Percentiles rank a stretch among this genome's conserved stretches.
Evolutionary conservation across 2,888 invertebrate genomes (phyloP).

Genomic region (Ametastegia equiseti): DNA sequence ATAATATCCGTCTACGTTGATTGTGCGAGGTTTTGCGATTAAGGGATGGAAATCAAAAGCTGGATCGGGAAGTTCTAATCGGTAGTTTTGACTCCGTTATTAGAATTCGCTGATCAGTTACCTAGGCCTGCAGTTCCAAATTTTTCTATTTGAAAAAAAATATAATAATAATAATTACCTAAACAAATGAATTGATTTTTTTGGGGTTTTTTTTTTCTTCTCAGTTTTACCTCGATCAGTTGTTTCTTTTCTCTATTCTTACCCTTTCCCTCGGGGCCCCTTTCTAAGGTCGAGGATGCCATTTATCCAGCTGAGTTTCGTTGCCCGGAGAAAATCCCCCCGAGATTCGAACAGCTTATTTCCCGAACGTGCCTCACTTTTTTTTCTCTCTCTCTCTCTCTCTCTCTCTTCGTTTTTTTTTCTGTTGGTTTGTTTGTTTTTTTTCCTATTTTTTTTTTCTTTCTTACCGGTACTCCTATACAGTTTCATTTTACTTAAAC

Average conservation of each 20-base stretch:
- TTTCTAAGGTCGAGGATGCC: slow-evolving; percentile 9
- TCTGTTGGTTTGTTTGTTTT: no score
- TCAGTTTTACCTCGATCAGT: not conserved
- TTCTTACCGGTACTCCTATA: not conserved
- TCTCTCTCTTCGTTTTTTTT: no score
- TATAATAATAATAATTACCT: no score
- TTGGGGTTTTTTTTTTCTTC: not conserved
- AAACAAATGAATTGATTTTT: no score
- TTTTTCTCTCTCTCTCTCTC: no score
- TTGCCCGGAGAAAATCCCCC: not conserved
- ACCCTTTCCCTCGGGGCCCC: not conserved
- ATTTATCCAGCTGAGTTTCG: slow-evolving; percentile 7
- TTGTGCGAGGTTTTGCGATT: slow-evolving; percentile 13
- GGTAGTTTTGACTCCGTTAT: not conserved
- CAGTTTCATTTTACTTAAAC: slow-evolving; percentile 36
- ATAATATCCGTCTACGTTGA: slow-evolving; percentile 32
- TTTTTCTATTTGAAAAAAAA: no score
- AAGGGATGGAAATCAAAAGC: slow-evolving; percentile 34
- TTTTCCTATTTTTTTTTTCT: no score
- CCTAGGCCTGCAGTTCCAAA: no score
- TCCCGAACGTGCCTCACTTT: slow-evolving; percentile 40
- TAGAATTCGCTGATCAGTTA: slow-evolving; percentile 13
- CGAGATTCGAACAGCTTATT: slow-evolving; percentile 29
- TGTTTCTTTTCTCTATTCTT: not conserved
- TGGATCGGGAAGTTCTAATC: no score